Conservation (phyloP, 1,140 invertebrate genomes). For the Brachionus koreanus region DNA sequence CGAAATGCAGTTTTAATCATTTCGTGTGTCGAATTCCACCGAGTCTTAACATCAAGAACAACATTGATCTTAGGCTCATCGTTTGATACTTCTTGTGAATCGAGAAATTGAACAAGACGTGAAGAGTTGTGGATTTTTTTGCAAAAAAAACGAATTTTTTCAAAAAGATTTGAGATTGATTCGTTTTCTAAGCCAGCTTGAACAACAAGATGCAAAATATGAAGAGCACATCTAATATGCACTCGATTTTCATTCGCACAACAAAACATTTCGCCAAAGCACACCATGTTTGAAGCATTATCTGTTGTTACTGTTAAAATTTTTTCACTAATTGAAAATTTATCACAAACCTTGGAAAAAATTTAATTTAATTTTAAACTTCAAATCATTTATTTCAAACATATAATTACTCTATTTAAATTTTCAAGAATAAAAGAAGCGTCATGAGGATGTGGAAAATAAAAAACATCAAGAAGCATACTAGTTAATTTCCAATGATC, state of each 20-base stretch:
- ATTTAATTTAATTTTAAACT: not conserved
- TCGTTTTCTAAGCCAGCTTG: not conserved
- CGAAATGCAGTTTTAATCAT: not conserved
- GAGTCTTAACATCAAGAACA: not conserved
- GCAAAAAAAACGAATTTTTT: not conserved
- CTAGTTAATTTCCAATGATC: slow-evolving; percentile 46
- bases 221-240: not conserved
- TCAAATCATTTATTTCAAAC: too few species aligned
- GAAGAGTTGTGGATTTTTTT: not conserved
- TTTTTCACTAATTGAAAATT: not conserved
- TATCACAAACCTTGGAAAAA: not conserved
- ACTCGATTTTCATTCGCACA: not conserved
- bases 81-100: not conserved
- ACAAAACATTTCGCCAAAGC: not conserved
- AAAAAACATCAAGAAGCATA: slow-evolving; percentile 11
- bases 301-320: not conserved
- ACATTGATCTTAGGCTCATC: not conserved
- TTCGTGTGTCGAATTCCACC: not conserved
- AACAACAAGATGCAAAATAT: not conserved
- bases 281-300: not conserved
- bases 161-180: not conserved
- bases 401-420: slow-evolving; percentile 44
- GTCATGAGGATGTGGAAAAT: slow-evolving; percentile 45
- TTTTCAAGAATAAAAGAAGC: slow-evolving; percentile 45
- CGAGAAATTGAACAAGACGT: not conserved